phyloP scores from a whole-genome alignment of 2,888 invertebrate species.

The Pseudolycoriella hygida region DNA sequence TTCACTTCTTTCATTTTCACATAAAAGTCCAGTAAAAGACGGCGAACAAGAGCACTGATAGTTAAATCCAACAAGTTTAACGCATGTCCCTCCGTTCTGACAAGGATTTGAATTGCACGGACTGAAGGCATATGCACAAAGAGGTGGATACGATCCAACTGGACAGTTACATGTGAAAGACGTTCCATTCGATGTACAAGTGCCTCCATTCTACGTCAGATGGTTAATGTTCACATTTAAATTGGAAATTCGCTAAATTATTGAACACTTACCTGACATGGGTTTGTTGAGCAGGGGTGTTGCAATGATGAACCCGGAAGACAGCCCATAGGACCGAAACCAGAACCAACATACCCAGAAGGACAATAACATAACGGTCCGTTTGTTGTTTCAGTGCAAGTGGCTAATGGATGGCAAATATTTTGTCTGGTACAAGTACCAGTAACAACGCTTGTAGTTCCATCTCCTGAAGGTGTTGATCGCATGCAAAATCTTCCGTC shows the following conservation, averaged over 20 bases:
- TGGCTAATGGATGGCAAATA: conserved; percentile 1
- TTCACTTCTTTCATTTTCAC: conserved; percentile 36
- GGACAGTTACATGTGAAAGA: conserved; percentile 32
- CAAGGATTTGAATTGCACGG: conserved; percentile 61
- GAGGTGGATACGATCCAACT: conserved; percentile 29
- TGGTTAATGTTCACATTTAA: conserved; percentile 82
- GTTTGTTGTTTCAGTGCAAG: background rate
- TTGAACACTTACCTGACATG: conserved; percentile 39
- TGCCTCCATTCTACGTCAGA: conserved; percentile 72
- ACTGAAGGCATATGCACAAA: conserved; percentile 40
- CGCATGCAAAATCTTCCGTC: background rate
- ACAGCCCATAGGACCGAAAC: conserved; percentile 1
- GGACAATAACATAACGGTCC: conserved; percentile 3
- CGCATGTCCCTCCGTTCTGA: conserved; percentile 62
- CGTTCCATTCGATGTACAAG: conserved; percentile 63
- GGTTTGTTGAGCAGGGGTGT: conserved; percentile 52
- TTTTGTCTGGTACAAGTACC: background rate
- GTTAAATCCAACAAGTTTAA: conserved; percentile 14
- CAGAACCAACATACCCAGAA: background rate
- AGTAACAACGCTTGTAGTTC: background rate
- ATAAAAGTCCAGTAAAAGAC: conserved; percentile 45
- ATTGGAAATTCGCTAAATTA: conserved; percentile 43
- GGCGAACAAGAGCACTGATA: conserved; percentile 47
- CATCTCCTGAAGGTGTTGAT: background rate
- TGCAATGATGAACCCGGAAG: conserved; percentile 18